Percentiles rank a stretch among this genome's conserved stretches.
phyloP scores from a whole-genome alignment of 2,113 vertebrate species.

The Lontra canadensis region DNA sequence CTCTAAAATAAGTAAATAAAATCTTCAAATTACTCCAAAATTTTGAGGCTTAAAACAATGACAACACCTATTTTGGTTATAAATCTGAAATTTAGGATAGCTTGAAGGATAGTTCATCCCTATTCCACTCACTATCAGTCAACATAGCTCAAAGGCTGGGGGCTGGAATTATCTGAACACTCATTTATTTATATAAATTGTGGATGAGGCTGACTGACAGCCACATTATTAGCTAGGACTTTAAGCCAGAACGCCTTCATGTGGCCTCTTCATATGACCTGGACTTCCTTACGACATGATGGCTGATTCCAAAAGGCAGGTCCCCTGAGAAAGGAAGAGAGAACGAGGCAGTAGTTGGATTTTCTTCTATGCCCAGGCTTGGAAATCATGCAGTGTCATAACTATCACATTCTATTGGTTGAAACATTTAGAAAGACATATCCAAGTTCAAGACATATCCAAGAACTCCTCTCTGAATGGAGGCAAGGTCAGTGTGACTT shows the following conservation, averaged over 20 bases:
- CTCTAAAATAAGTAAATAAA: neutral
- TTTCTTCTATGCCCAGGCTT: neutral
- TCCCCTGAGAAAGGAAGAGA: neutral
- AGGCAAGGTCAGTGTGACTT: fast-evolving
- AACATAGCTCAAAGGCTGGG: neutral
- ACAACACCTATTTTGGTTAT: neutral
- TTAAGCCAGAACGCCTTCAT: neutral
- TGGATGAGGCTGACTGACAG: neutral
- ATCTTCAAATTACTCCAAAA: too few species aligned
- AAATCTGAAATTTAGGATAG: neutral
- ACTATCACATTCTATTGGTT: neutral
- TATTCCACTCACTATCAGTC: neutral
- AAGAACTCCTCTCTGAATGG: neutral
- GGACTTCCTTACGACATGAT: neutral
- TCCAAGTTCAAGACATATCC: neutral
- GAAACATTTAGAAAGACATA: neutral
- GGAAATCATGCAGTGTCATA: neutral
- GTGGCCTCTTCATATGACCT: neutral
- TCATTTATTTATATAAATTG: neutral
- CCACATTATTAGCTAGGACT: neutral
- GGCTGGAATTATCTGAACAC: neutral
- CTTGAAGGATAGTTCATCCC: neutral
- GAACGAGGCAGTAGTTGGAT: neutral
- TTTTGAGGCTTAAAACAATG: too few species aligned
- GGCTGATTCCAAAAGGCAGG: neutral